A percentile compares a stretch with the other conserved stretches of the same genome.
These are phyloP conservation scores for Python bivittatus DNA, from an alignment of 2,113 vertebrate species.

Conservation along the genomic window DNA sequence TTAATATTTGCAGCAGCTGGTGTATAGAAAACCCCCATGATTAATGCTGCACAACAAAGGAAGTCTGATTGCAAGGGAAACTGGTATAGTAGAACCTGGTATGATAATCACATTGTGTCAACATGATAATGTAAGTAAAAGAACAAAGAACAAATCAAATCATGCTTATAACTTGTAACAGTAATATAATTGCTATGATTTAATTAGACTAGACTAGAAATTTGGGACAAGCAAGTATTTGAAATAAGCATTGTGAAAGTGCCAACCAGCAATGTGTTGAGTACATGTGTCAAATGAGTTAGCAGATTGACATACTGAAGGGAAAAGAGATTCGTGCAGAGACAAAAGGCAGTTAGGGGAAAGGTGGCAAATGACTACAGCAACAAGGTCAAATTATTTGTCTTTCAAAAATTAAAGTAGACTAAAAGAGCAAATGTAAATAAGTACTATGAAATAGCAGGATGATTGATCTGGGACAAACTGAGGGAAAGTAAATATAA, in stretches of 20 bases:
- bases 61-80: conserved; percentile 22
- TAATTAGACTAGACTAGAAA: conserved; percentile 14
- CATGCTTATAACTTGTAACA: conserved; percentile 9
- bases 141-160: conserved; percentile 32
- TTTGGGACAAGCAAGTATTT: conserved; percentile 26
- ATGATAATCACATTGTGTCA: conserved; percentile 29
- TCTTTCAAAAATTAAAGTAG: not conserved
- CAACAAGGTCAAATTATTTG: not conserved
- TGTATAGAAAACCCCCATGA: conserved; percentile 22
- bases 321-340: conserved; percentile 2
- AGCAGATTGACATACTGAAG: not conserved
- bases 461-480: not conserved
- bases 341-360: not conserved
- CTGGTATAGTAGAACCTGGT: conserved; percentile 29
- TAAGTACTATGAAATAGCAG: not conserved
- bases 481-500: not conserved
- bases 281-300: conserved; percentile 11
- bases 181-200: conserved; percentile 38
- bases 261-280: conserved; percentile 24
- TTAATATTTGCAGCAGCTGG: not conserved
- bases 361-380: not conserved
- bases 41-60: conserved; percentile 10
- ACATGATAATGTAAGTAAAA: conserved; percentile 52
- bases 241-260: conserved; percentile 24
- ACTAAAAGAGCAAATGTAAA: not conserved